phyloP scores from a whole-genome alignment of 2,888 invertebrate species.

The Gymnocheta viridis region DNA sequence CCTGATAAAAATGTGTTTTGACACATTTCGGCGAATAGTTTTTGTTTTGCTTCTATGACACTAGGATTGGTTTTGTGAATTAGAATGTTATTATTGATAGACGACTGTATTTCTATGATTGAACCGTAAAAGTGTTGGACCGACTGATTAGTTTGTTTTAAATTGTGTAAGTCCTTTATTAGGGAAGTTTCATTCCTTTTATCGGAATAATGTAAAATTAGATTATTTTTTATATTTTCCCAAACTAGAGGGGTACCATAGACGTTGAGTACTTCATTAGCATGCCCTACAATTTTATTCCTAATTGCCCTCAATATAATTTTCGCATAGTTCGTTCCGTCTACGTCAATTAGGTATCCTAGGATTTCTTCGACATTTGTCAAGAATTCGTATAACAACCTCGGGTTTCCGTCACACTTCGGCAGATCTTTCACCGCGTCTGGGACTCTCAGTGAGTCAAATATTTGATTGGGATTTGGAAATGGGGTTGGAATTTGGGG shows the following conservation, averaged over 20 bases:
- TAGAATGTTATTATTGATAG: conserved; percentile 58
- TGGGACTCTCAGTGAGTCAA: conserved; percentile 58
- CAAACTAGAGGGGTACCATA: conserved; percentile 62
- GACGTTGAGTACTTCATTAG: conserved; percentile 70
- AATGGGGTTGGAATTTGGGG: conserved; percentile 3
- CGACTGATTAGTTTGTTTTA: conserved; percentile 55
- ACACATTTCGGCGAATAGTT: conserved; percentile 33
- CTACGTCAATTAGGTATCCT: conserved; percentile 39
- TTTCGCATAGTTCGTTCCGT: conserved; percentile 51
- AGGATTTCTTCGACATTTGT: conserved; percentile 68
- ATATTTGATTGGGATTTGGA: conserved; percentile 8
- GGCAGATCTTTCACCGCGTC: conserved; percentile 69
- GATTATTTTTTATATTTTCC: conserved; percentile 56
- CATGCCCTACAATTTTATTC: conserved; percentile 70
- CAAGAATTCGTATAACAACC: conserved; percentile 54
- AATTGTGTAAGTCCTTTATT: conserved; percentile 64
- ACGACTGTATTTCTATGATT: conserved; percentile 64
- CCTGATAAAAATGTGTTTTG: conserved; percentile 38
- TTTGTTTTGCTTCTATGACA: conserved; percentile 26
- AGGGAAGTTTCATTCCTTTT: conserved; percentile 47
- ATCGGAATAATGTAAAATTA: conserved; percentile 50
- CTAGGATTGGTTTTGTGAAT: conserved; percentile 25
- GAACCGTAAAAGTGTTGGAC: conserved; percentile 57
- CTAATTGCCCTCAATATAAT: conserved; percentile 67
- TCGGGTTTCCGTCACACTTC: too few relatives aligned